A percentile compares a stretch with the other conserved stretches of the same genome.
Conservation (phyloP, 2,888 invertebrate species). For the Drosophila prostipennis region DNA sequence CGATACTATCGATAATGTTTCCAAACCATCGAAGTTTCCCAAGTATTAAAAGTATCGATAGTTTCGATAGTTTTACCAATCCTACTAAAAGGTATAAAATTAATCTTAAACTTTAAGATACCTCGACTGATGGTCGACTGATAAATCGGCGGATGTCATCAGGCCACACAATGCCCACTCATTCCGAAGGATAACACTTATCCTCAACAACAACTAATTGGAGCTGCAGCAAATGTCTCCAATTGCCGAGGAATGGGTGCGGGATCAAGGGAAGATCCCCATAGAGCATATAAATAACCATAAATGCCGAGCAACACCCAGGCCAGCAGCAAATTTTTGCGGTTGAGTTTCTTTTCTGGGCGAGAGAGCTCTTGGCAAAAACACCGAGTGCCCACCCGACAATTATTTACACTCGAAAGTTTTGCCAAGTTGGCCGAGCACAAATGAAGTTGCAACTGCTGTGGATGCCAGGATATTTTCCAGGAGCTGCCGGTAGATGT, state of each 20-base stretch:
- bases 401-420: slow-evolving; percentile 77
- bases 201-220: slow-evolving; percentile 36
- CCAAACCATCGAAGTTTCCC: no score
- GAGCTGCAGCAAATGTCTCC: slow-evolving; percentile 30
- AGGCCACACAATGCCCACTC: not conserved
- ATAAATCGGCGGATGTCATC: slow-evolving; percentile 7
- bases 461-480: slow-evolving; percentile 12
- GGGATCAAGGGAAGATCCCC: slow-evolving; percentile 12
- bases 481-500: slow-evolving; percentile 27
- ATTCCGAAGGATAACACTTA: slow-evolving; percentile 21
- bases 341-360: slow-evolving; percentile 57
- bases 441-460: slow-evolving; percentile 64
- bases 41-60: no score
- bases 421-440: slow-evolving; percentile 52
- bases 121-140: not conserved
- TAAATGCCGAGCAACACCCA: slow-evolving; percentile 55
- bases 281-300: slow-evolving; percentile 69
- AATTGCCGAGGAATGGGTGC: slow-evolving; percentile 1
- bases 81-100: no score
- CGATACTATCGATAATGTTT: no score
- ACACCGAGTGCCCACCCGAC: slow-evolving; percentile 57
- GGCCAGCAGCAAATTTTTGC: slow-evolving; percentile 62
- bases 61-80: no score
- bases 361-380: slow-evolving; percentile 14
- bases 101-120: no score